Base-by-base conservation (phyloP, 2,797 vertebrate genomes). In the Sebastes itinus region DNA sequence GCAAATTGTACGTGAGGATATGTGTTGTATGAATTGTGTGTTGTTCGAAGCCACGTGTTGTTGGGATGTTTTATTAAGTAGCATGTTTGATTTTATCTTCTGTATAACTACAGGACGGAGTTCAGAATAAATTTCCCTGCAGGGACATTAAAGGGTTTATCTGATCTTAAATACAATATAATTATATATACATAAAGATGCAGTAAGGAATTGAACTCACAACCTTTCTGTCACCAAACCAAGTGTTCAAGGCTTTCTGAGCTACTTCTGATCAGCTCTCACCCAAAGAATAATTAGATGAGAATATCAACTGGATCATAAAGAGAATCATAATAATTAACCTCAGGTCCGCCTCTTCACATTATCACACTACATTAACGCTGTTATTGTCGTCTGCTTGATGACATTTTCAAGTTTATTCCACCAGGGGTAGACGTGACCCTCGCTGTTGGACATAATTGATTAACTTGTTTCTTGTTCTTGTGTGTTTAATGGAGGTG, bases 311-410 rank as follows among this genome's bases (percentile, higher is more conserved):
- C n/a, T 60, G 55, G 5, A 27, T 67, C 58, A 23, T 71, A 10
- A 70, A 58, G 22, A 64, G 49, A 62, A 61, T 14, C 14, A 66
- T 16, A 35, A 35, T 52, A 69, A 64, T 58, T 58, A 61, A 61
- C 58, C 32, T 71, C 42, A 32, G 27, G 32, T 69, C 56, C 4
- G 23, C 63, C 38, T 54, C 42, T 12, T 73, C 46, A 74, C 42
- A 74, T 73, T 20, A 62, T 54, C 56, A 61, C 69, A 66, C 52
- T 25, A 18, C 62, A 42, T 81, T 67, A 67, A 67, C 55, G 14
- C 10, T 55, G 73, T 72, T 27, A 55, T 67, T 54, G 54, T 42
- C 42, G 16, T 32, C 68, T 18, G n/a, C 55, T 16, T 55, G 30
- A 71, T 32, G 67, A n/a, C 30, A 32, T 2, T 33, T 27, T 65